phyloP scores from a whole-genome alignment of 2,888 invertebrate species.

The Lymantria dispar region DNA sequence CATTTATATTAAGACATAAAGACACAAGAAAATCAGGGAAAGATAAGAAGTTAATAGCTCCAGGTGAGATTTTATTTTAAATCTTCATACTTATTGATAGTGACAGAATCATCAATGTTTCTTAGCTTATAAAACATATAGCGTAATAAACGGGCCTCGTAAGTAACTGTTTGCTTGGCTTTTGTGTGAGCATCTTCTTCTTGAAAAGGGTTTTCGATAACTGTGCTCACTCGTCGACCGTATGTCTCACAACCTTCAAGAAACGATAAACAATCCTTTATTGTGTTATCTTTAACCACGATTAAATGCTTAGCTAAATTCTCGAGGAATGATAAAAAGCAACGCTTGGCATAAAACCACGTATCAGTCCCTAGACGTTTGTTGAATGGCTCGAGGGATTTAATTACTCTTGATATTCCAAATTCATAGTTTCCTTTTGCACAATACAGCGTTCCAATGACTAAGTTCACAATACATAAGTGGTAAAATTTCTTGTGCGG shows the following conservation, averaged over 20 bases:
- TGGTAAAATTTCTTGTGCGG: constrained; percentile 97
- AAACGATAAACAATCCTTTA: constrained; percentile 94
- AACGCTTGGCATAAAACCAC: constrained; percentile 98
- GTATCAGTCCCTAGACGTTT: constrained; percentile 98
- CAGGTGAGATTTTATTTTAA: constrained; percentile 70
- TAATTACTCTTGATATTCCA: constrained; percentile 98
- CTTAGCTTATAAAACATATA: constrained; percentile 88
- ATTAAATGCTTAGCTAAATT: constrained; percentile 95
- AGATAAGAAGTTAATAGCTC: constrained; percentile 63
- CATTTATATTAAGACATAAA: constrained; percentile 85
- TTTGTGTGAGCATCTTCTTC: constrained; percentile 85
- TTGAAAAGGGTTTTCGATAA: constrained; percentile 91
- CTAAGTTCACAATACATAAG: constrained; percentile 98
- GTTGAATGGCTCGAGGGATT: constrained; percentile 96
- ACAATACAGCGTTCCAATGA: constrained; percentile 98
- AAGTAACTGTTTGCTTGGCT: constrained; percentile 95
- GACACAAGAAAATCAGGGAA: constrained; percentile 77
- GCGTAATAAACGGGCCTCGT: constrained; percentile 93
- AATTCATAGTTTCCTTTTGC: constrained; percentile 99
- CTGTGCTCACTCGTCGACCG: constrained; percentile 91
- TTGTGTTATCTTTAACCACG: constrained; percentile 91
- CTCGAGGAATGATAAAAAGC: constrained; percentile 95
- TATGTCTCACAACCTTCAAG: constrained; percentile 94
- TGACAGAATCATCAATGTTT: constrained; percentile 77
- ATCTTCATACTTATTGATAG: constrained; percentile 79